Conservation (phyloP, 2,113 vertebrate species). For the Nannospalax galili region DNA sequence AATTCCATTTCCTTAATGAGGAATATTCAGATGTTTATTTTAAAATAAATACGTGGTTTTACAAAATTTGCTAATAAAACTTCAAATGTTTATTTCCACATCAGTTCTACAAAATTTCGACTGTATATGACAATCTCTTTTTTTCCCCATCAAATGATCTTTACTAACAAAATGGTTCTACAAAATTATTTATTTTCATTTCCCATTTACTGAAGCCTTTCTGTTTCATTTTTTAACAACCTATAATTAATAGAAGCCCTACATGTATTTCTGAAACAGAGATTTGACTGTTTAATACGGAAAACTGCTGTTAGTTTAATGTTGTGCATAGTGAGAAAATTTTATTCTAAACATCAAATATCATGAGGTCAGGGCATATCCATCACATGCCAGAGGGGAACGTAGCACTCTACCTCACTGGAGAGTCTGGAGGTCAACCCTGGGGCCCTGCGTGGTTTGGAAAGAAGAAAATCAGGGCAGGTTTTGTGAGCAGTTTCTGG, state of each 20-base stretch:
- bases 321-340: slow-evolving; percentile 70
- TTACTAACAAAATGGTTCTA: not conserved
- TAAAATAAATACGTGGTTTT: not conserved
- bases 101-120: not conserved
- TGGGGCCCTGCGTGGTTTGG: slow-evolving; percentile 64
- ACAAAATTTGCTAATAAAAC: not conserved
- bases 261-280: not conserved
- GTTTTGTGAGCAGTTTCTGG: slow-evolving; percentile 81
- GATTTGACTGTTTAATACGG: slow-evolving; percentile 70
- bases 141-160: not conserved
- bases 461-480: slow-evolving; percentile 70
- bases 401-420: not conserved
- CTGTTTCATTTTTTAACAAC: slow-evolving; percentile 27
- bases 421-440: slow-evolving; percentile 77
- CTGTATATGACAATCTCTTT: not conserved
- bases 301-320: slow-evolving; percentile 73
- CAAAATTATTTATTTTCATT: not conserved
- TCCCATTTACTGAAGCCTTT: slow-evolving; percentile 32
- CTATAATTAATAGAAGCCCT: not conserved
- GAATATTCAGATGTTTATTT: slow-evolving; percentile 21
- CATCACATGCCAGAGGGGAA: slow-evolving; percentile 76
- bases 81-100: slow-evolving; percentile 25
- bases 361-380: slow-evolving; percentile 71
- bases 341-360: slow-evolving; percentile 72
- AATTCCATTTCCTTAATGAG: slow-evolving; percentile 26